Conservation (phyloP, 2,888 invertebrate genomes). For the Melieria omissa region DNA sequence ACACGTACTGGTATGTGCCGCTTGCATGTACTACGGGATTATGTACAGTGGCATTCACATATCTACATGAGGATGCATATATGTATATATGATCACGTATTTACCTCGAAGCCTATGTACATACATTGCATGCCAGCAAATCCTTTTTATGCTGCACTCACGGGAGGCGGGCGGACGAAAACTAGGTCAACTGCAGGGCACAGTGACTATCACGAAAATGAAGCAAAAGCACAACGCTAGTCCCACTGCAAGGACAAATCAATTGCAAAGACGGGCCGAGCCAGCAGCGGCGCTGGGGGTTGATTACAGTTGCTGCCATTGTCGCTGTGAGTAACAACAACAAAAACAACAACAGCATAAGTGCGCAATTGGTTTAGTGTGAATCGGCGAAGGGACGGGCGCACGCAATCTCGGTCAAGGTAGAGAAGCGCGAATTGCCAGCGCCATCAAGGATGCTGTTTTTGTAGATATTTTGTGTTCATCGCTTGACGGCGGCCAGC, state of each 20-base stretch:
- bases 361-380: too few relatives aligned
- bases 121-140: conserved; percentile 1
- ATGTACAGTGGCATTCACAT: not conserved
- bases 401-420: conserved; percentile 21
- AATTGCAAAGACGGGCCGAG: too few relatives aligned
- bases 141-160: conserved; percentile 13
- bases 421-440: not conserved
- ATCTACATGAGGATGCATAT: not conserved
- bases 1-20: not conserved
- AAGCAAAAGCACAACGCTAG: too few relatives aligned
- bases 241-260: too few relatives aligned
- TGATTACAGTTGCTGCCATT: too few relatives aligned
- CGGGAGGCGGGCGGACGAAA: conserved; percentile 8
- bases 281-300: too few relatives aligned
- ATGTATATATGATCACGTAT: conserved; percentile 5
- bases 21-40: conserved; percentile 6
- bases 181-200: conserved; percentile 14
- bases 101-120: conserved; percentile 8
- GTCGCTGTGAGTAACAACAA: too few relatives aligned
- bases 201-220: too few relatives aligned
- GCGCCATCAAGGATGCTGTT: not conserved
- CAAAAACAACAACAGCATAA: too few relatives aligned
- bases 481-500: too few relatives aligned
- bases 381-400: too few relatives aligned
- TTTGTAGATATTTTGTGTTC: too few relatives aligned